Percentiles rank a stretch among this genome's conserved stretches.
Conservation (phyloP, 2,797 vertebrate genomes). For the Enteromius thamalakanensis region DNA sequence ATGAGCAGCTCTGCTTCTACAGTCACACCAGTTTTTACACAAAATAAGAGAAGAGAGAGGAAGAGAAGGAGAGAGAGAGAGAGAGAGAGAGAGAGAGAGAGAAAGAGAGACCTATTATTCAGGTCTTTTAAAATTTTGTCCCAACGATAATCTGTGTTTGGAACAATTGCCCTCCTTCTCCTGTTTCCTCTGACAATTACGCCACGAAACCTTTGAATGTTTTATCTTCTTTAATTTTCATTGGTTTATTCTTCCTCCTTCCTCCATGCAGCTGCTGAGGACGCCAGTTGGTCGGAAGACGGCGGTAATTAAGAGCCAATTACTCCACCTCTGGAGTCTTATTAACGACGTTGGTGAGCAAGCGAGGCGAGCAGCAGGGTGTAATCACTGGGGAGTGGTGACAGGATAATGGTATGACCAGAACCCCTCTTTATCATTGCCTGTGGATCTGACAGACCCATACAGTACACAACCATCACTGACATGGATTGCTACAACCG, state of each 20-base stretch:
- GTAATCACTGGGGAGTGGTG: slow-evolving; percentile 69
- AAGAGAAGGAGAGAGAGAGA: slow-evolving; percentile 4
- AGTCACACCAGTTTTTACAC: slow-evolving; percentile 44
- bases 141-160: slow-evolving; percentile 56
- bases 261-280: slow-evolving; percentile 70
- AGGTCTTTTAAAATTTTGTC: slow-evolving; percentile 62
- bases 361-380: slow-evolving; percentile 65
- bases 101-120: slow-evolving; percentile 63
- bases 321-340: slow-evolving; percentile 73
- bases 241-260: slow-evolving; percentile 47
- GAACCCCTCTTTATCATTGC: slow-evolving; percentile 62
- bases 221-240: slow-evolving; percentile 58
- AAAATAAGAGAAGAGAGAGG: background rate
- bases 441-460: slow-evolving; percentile 40
- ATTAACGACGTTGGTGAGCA: slow-evolving; percentile 68
- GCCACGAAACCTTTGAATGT: slow-evolving; percentile 64
- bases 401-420: slow-evolving; percentile 66
- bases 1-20: slow-evolving; percentile 62
- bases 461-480: slow-evolving; percentile 3
- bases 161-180: slow-evolving; percentile 58
- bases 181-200: slow-evolving; percentile 66
- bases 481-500: slow-evolving; percentile 1
- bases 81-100: slow-evolving; percentile 22
- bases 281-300: slow-evolving; percentile 70
- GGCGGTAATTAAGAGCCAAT: slow-evolving; percentile 77